Evolutionary conservation across 2,888 invertebrate genomes (phyloP), one percentile per base, ranked within the genome.

Genomic region (Amblyjoppa fuscipennis): DNA sequence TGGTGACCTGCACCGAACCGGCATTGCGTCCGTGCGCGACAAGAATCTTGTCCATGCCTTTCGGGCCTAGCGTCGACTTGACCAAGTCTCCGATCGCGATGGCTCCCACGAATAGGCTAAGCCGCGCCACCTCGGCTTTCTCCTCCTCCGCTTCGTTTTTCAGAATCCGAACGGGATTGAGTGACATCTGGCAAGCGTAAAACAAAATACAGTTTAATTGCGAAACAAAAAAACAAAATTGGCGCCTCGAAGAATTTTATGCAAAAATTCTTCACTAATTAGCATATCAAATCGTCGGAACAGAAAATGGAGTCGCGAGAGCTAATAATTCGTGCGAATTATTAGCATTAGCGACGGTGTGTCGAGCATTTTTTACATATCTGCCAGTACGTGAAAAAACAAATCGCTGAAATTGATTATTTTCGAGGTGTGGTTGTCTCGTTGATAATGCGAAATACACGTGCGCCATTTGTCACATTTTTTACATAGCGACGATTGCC

Each of bases 81-180:
- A 99, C 98, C 89, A 99, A 95, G 94, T 99, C 99, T 45, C 99
- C 99, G 92, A 99, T 98, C 16, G 99, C 99, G 91, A 99, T 99
- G 28, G 99, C 99, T 76, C 99, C 99, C 88, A 99, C 98, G 94
- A 99, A 99, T 91, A 98, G 98, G 84, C 99, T 99, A 95, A 99
- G 95, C 83, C 99, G 97, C 91, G 99, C 99, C 92, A 98, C 97
- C 95, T 99, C 99, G 28, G 97, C 98, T 93, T 98, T 99, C 94
- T 99, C 99, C 95, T 99, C 99, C 94, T 99, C 99, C 0, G 99
- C 99, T 90, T 99, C 98, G 95, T 97, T 96, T 94, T 98, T 99
- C 90, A 99, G 95, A 93, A 99, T 97, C 94, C 98, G 96, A 53
- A 99, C 97, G 77, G 99, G 99, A 95, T 99, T 99, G 89, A 99